Evolutionary conservation across 2,797 vertebrate species (phyloP), one percentile per base, ranked within the genome.

Genomic region (Xiphorhynchus erythropygius): DNA sequence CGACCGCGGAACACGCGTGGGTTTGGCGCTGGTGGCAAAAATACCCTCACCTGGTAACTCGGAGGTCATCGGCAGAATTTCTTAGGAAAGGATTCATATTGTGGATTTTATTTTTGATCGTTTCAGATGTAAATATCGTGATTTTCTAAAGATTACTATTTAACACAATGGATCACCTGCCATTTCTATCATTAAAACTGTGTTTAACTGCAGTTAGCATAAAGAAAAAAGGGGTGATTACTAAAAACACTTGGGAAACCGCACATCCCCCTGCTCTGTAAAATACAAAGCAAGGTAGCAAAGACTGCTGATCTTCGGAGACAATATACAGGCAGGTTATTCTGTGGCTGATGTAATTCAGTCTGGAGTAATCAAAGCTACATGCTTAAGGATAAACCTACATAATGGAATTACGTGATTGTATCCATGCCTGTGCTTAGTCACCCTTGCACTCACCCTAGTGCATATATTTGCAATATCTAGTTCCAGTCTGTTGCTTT

Each of bases 291-390:
- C 1, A 0, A 9, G 14, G 39, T 65, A 79, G 83, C 81, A 78
- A 50, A 87, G 71, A 49, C 27, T 79, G 80, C n/a, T 79, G 73
- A 85, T 80, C 62, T 75, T 84, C 63, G 30, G 55, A 76, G 94
- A 77, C 63, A 71, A 63, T 37, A 70, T 25, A 47, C 42, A 80
- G 52, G 50, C 79, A 74, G 13, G 77, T 90, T 92, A 81, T 62
- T 91, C 69, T 22, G 30, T 28, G 70, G 91, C 91, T 96, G 91
- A 97, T 89, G 95, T 94, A 92, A 96, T 57, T 93, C 59, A 63
- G 88, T 44, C 92, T 87, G 90, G 71, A 91, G 88, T 87, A 95
- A 91, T 90, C 92, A 85, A 84, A 96, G 93, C 80, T 90, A 46
- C 35, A 28, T 89, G 68, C 89, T 93, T 84, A 65, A 73, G 87